Percentiles rank a stretch among this genome's conserved stretches.
These are phyloP conservation scores for Vicugna pacos DNA, from an alignment of 2,113 vertebrate species.

Conservation along the genomic window DNA sequence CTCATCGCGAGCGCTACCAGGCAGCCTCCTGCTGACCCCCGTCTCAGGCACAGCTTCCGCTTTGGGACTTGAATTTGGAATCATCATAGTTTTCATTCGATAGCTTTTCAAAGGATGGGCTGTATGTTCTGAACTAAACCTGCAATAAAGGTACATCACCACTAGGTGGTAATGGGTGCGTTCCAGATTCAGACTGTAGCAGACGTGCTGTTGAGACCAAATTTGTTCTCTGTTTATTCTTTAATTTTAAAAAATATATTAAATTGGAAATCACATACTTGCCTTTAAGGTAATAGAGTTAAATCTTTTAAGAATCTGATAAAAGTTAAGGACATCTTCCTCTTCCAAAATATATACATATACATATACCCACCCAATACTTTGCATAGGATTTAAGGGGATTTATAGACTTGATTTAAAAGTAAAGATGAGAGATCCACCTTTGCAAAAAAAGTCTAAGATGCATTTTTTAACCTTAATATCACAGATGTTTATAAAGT, in stretches of 20 bases:
- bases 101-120: neutral
- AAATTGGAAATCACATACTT: neutral
- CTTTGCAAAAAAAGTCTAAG: conserved; percentile 15
- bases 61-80: neutral
- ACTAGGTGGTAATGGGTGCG: neutral
- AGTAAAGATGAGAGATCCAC: neutral
- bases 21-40: neutral
- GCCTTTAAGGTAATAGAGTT: neutral
- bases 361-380: neutral
- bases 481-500: neutral
- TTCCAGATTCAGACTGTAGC: neutral
- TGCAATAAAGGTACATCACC: neutral
- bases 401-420: neutral
- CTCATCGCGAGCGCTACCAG: neutral
- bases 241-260: neutral
- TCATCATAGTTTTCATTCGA: neutral
- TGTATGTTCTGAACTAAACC: neutral
- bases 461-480: conserved; percentile 14
- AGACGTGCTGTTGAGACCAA: neutral
- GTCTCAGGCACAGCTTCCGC: neutral
- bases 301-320: neutral
- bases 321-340: neutral
- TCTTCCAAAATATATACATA: neutral
- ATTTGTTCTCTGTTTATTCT: neutral
- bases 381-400: neutral